phyloP scores from a whole-genome alignment of 2,797 vertebrate species.

The Syngnathus rostellatus region DNA sequence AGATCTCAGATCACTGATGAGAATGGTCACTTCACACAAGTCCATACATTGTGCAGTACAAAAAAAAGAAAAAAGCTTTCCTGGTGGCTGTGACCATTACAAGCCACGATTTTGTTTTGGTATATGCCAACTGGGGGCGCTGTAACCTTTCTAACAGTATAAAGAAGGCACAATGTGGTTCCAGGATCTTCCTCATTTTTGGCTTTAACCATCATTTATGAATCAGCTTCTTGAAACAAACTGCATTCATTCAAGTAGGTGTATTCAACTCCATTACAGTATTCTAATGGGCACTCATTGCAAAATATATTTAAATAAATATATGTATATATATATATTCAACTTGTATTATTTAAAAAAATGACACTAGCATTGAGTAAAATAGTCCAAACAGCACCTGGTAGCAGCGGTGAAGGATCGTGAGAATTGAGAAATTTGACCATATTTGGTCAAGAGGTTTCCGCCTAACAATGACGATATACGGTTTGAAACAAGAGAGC shows the following conservation, averaged over 20 bases:
- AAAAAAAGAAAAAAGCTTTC: constrained; percentile 21
- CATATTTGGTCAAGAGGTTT: no score
- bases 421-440: no score
- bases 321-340: constrained; percentile 1
- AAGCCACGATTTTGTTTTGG: constrained; percentile 23
- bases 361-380: no score
- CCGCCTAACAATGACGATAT: no score
- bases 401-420: no score
- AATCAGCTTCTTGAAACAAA: background rate
- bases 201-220: background rate
- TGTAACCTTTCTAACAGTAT: constrained; percentile 58
- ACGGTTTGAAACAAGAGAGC: constrained; percentile 43
- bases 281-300: background rate
- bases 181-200: background rate
- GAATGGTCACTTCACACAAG: constrained; percentile 33
- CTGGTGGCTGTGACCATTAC: constrained; percentile 31
- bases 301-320: background rate
- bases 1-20: constrained; percentile 27
- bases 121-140: constrained; percentile 62
- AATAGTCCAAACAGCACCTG: no score
- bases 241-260: background rate
- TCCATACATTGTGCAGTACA: constrained; percentile 24
- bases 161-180: background rate
- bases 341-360: background rate
- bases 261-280: background rate